Base-by-base conservation (phyloP, 2,113 vertebrate genomes). In the Cranoglanis bouderius region DNA sequence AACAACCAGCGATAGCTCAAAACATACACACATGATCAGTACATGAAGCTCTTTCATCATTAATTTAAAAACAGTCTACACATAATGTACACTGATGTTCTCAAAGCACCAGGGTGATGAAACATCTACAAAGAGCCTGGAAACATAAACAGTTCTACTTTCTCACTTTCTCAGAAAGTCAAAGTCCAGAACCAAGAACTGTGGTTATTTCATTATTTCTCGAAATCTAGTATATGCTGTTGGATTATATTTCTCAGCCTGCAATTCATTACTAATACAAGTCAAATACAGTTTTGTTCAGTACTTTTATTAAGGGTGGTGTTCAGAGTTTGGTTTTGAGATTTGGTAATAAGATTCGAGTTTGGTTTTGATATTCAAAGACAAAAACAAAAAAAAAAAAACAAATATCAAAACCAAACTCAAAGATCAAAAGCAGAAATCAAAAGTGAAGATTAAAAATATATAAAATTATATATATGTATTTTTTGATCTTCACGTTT, bases 41-140 rank as follows among this genome's bases (percentile, higher is more conserved):
- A 84, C 40, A 29, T 72, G 81, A 88, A 83, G 65, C n/a, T 61
- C 65, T 70, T 83, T 88, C 81, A 84, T 84, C 53, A 74, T 84
- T 83, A 49, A 87, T 87, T 87, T 51, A 80, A 87, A 67, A 61
- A 81, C 46, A 65, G 43, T 32, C 32, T 38, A 43, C 32, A 67
- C 14, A 32, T 72, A 46, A 49, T 38, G 61, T 87, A 49, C 86
- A 70, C 43, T 32, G 24, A 67, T 55, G 61, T 40, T 87, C 40
- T 70, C 19, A 19, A 65, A 38, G 77, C 74, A 82, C 32, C 51
- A n/a, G 67, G 40, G 26, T 74, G 55, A 84, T 51, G 81, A 84
- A 83, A 74, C 29, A 32, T n/a, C 80, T 43, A 43, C 14, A 53
- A 46, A 67, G 72, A 83, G 18, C 19, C 61, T 55, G 77, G 24